These are phyloP conservation scores for Xyliphius kryptos DNA, from an alignment of 2,113 vertebrate species.

Conservation along the genomic window DNA sequence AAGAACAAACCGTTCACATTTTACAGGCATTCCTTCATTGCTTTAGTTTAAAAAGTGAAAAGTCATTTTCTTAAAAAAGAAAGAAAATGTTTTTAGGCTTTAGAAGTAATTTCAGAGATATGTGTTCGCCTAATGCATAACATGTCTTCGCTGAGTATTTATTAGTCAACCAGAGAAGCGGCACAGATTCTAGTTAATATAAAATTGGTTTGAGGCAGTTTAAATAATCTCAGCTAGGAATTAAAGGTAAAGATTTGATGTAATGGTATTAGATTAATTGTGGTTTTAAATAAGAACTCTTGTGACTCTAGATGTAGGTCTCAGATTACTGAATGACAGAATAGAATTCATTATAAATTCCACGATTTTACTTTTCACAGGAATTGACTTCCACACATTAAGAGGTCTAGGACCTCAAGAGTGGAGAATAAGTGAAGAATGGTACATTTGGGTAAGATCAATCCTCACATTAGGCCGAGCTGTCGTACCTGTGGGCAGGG, in stretches of 20 bases:
- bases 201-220: slow-evolving; percentile 51
- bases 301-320: too few relatives aligned
- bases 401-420: slow-evolving; percentile 23
- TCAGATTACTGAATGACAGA: too few relatives aligned
- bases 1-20: slow-evolving; percentile 35
- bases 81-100: slow-evolving; percentile 49
- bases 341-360: too few relatives aligned
- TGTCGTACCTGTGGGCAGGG: slow-evolving; percentile 61
- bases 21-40: too few relatives aligned
- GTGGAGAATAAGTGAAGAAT: slow-evolving; percentile 51
- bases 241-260: slow-evolving; percentile 65
- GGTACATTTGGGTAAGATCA: slow-evolving; percentile 62
- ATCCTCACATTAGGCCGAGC: slow-evolving; percentile 61
- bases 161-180: slow-evolving; percentile 60
- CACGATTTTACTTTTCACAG: too few relatives aligned
- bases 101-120: slow-evolving; percentile 67
- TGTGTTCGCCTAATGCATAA: slow-evolving; percentile 69
- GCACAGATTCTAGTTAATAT: slow-evolving; percentile 53
- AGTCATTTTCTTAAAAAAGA: slow-evolving; percentile 35
- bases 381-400: slow-evolving; percentile 11
- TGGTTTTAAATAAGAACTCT: too few relatives aligned
- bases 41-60: too few relatives aligned
- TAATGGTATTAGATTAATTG: slow-evolving; percentile 64
- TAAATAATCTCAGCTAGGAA: slow-evolving; percentile 58
- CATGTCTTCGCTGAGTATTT: slow-evolving; percentile 59